Percentiles rank a stretch among this genome's conserved stretches.
phyloP scores from a whole-genome alignment of 2,113 vertebrate genomes.

The Heteronetta atricapilla region DNA sequence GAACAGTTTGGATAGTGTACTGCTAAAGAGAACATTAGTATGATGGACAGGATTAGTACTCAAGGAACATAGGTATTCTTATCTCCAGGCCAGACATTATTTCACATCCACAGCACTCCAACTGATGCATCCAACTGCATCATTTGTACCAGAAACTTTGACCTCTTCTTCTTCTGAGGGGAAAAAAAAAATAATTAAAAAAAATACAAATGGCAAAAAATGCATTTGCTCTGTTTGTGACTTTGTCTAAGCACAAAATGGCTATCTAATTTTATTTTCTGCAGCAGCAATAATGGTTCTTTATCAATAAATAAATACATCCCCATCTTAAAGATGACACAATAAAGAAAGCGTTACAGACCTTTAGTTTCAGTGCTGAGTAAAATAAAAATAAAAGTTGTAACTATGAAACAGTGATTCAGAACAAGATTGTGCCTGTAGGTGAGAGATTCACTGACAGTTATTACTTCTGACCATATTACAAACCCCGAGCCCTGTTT shows the following conservation, averaged over 20 bases:
- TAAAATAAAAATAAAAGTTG: background rate
- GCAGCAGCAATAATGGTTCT: background rate
- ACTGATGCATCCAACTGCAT: background rate
- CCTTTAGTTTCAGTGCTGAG: background rate
- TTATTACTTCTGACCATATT: background rate
- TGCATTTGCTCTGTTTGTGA: background rate
- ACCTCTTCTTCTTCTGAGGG: background rate
- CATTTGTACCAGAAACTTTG: background rate
- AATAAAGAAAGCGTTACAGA: background rate
- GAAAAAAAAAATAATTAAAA: background rate
- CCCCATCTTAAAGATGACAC: background rate
- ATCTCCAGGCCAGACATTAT: background rate
- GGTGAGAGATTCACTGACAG: accelerated
- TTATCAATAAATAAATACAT: background rate
- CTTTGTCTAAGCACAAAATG: background rate
- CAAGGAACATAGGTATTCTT: background rate
- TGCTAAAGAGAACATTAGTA: background rate
- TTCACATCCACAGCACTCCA: background rate
- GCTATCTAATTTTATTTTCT: background rate
- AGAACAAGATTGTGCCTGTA: background rate
- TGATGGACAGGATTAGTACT: background rate
- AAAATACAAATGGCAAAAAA: background rate
- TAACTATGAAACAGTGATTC: background rate
- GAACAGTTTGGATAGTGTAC: background rate
- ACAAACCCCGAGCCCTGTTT: background rate